A percentile compares a stretch with the other conserved stretches of the same genome.
Conservation (phyloP, 1,140 invertebrate species). For the Eurosta solidaginis region DNA sequence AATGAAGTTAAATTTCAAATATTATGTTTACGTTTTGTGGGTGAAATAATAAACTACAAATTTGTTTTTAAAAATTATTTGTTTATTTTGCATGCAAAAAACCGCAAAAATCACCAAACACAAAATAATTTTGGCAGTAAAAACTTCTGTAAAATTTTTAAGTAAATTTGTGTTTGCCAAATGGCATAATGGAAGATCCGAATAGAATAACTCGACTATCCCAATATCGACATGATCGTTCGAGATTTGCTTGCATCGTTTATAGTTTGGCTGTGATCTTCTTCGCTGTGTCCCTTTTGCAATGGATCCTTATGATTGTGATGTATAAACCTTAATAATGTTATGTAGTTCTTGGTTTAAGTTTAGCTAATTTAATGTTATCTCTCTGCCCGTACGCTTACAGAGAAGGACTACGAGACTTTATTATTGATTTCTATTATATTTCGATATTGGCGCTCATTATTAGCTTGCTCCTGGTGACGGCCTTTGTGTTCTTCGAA, state of each 20-base stretch:
- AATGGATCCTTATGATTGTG: slow-evolving; percentile 4
- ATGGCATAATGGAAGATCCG: neutral
- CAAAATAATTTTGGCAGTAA: neutral
- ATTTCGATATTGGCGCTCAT: neutral
- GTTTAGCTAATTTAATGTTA: neutral
- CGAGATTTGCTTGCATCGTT: neutral
- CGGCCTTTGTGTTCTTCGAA: neutral
- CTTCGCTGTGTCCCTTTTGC: neutral
- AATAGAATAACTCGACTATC: neutral
- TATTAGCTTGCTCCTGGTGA: neutral
- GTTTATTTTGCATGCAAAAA: slow-evolving; percentile 5
- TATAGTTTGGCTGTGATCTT: neutral
- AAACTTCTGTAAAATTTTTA: neutral
- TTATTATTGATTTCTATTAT: neutral
- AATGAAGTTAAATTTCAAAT: neutral
- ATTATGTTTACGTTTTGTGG: neutral
- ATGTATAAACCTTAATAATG: neutral
- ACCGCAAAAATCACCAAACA: neutral
- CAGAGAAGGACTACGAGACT: neutral
- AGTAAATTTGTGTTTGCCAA: neutral
- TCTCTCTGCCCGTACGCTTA: too few relatives aligned
- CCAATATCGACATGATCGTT: slow-evolving; percentile 14
- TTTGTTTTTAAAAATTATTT: neutral
- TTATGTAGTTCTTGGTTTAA: neutral
- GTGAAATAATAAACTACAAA: slow-evolving; percentile 6